These are phyloP conservation scores for Mesoclemmys tuberculata DNA, from an alignment of 2,113 vertebrate species.

Conservation along the genomic window DNA sequence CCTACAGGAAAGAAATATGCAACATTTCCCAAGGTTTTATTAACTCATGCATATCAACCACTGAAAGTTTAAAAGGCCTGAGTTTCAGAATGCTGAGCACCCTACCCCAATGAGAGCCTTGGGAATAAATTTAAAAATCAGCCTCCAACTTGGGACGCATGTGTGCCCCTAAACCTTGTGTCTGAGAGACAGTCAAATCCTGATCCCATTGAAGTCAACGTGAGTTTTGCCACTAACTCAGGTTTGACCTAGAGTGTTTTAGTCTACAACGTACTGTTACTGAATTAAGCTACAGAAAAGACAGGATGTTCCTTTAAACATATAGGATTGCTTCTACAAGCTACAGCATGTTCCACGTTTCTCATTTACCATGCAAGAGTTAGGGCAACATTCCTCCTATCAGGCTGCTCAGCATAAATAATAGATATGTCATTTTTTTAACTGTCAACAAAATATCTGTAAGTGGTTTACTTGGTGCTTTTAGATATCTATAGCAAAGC, in stretches of 20 bases:
- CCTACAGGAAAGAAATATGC: not conserved
- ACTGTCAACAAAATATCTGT: conserved; percentile 70
- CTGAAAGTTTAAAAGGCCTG: conserved; percentile 24
- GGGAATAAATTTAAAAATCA: not conserved
- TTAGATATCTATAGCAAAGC: conserved; percentile 56
- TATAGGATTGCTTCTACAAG: conserved; percentile 14
- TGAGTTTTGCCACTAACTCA: not conserved
- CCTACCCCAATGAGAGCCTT: not conserved
- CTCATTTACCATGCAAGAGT: conserved; percentile 26
- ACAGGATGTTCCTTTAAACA: not conserved
- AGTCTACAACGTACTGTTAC: not conserved
- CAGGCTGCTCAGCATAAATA: conserved; percentile 68
- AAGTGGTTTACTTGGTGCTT: conserved; percentile 53
- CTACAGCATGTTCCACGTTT: conserved; percentile 19
- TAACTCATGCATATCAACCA: conserved; percentile 23
- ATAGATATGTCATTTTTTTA: conserved; percentile 74
- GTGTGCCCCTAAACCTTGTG: not conserved
- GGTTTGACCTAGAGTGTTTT: not conserved
- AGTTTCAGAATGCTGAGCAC: conserved; percentile 24
- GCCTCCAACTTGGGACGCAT: not conserved
- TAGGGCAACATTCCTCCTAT: conserved; percentile 60
- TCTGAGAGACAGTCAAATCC: not conserved
- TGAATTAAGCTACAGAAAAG: not conserved
- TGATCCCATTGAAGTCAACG: not conserved
- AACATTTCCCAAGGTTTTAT: not conserved